Base-by-base conservation (phyloP, 2,888 invertebrate species). In the Pollenia labialis region DNA sequence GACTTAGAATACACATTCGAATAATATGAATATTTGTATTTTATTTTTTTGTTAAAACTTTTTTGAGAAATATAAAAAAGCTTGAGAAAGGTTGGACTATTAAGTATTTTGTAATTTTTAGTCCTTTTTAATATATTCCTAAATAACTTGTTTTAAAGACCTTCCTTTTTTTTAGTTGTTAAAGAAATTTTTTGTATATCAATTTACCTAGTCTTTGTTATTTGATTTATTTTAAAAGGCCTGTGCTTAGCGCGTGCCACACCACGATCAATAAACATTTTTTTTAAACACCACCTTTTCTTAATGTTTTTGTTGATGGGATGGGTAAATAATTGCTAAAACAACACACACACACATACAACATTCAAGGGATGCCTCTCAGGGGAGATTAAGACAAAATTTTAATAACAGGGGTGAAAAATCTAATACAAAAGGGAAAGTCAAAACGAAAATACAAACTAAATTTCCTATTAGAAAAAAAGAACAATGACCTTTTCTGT, bases 191-290 rank as follows among this genome's bases (percentile, higher is more conserved):
- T 69, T 46, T n/a, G 16, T 40, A 42, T 50, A 50, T 60, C 44
- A 60, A 12, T 54, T 81, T 46, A 23, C 16, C 54, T 10, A 64
- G 54, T 18, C 52, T 71, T 42, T 12, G 1, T 71, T 64, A 16
- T 18, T 12, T 48, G 64, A 74, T 74, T 81, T 74, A 74, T 80
- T 66, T 50, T 48, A 52, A 72, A 80, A 66, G 76, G 66, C 84
- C 69, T 84, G 84, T 81, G 87, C 84, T 52, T 11, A 46, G 48
- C 87, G 42, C 87, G 87, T 84, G 87, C 84, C 75, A 80, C 46
- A 68, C 32, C 44, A 69, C 40, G 79, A 71, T 77, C 62, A 62
- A 46, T 60, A 76, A 46, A 48, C 23, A 66, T 54, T 32, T 62
- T 12, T 32, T 32, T 32, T 32, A 64, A 72, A 74, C 79, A 82